Conservation (phyloP, 2,797 vertebrate genomes). For the Fistularia tabacaria region DNA sequence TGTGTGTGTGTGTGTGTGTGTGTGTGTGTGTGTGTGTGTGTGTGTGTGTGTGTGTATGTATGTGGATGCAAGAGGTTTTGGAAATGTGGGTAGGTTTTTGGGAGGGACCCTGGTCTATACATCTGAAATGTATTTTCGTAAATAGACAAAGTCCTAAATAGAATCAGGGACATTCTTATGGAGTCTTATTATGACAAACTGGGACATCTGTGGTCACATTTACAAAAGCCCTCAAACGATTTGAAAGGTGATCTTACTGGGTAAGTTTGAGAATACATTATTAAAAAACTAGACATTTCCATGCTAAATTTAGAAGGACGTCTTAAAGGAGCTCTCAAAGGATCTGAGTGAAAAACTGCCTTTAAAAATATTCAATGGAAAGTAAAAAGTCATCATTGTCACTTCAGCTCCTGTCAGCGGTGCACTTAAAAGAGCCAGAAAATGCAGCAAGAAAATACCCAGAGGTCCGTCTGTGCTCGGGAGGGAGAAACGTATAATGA, state of each 20-base stretch:
- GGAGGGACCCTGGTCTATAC: conserved; percentile 63
- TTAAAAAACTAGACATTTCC: conserved; percentile 56
- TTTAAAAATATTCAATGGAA: conserved; percentile 32
- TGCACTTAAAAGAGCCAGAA: not conserved
- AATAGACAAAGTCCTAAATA: conserved; percentile 76
- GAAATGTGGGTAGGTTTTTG: conserved; percentile 60
- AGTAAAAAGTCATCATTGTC: conserved; percentile 45
- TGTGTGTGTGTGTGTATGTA: conserved; percentile 3
- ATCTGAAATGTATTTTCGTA: conserved; percentile 73
- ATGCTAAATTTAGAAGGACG: conserved; percentile 57
- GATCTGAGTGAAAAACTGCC: conserved; percentile 29
- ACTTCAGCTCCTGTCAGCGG: conserved; percentile 19
- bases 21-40: not conserved
- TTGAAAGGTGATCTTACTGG: conserved; percentile 40
- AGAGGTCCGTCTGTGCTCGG: conserved; percentile 3
- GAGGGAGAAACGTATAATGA: not conserved
- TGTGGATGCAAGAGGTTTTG: conserved; percentile 41
- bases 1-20: conserved; percentile 14
- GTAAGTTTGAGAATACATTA: conserved; percentile 59
- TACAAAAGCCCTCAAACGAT: conserved; percentile 39
- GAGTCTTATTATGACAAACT: conserved; percentile 58
- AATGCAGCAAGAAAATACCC: conserved; percentile 5
- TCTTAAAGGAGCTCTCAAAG: conserved; percentile 56
- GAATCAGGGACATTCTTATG: conserved; percentile 61
- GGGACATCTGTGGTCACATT: conserved; percentile 50